Evolutionary conservation across 2,888 invertebrate species (phyloP).

Genomic region (Orthosia cruda): DNA sequence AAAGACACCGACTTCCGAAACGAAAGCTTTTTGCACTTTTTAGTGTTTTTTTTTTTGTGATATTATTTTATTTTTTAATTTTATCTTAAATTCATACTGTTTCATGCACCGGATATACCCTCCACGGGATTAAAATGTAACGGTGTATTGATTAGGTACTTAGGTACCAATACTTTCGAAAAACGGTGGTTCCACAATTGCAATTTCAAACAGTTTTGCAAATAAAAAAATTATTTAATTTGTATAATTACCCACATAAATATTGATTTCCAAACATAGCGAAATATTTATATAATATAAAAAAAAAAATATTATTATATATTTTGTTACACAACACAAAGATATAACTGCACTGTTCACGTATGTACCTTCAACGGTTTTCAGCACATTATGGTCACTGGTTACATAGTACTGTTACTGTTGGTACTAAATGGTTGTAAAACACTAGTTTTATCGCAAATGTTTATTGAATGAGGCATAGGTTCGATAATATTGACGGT

Average conservation of each 20-base stretch:
- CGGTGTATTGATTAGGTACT: too few relatives aligned
- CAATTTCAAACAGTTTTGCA: not conserved
- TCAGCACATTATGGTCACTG: not conserved
- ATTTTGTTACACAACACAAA: not conserved
- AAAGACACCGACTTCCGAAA: too few relatives aligned
- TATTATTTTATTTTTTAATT: too few relatives aligned
- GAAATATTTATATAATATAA: not conserved
- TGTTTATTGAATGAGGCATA: conserved; percentile 35
- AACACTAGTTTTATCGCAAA: conserved; percentile 27
- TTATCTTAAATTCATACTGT: too few relatives aligned
- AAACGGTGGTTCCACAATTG: too few relatives aligned
- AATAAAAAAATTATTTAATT: not conserved
- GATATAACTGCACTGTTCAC: not conserved
- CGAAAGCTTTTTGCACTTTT: too few relatives aligned
- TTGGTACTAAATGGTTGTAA: not conserved
- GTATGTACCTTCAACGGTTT: not conserved
- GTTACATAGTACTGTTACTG: conserved; percentile 22
- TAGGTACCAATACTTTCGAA: too few relatives aligned
- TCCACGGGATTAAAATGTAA: too few relatives aligned
- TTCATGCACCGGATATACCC: too few relatives aligned
- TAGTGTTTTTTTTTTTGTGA: too few relatives aligned
- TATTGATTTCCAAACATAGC: conserved; percentile 25
- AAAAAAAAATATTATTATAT: not conserved
- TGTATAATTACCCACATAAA: conserved; percentile 36
- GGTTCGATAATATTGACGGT: conserved; percentile 11